phyloP scores from a whole-genome alignment of 2,113 vertebrate genomes.

The pig (Sus scrofa) region T2T-Sscrofa CM000812.6:273425001-273425500 shows the following conservation, averaged over 20 bases:
- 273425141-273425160: background rate
- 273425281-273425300: slow-evolving; percentile 81
- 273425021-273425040: background rate
- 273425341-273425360: slow-evolving; percentile 86
- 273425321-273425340: slow-evolving; percentile 84
- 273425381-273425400: slow-evolving; percentile 84
- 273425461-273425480: slow-evolving; percentile 92
- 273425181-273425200: background rate
- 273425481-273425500: slow-evolving; percentile 94
- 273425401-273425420: slow-evolving; percentile 87
- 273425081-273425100: slow-evolving; percentile 1
- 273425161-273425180: background rate
- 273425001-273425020: background rate
- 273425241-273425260: slow-evolving; percentile 72
- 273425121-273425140: background rate
- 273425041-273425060: background rate
- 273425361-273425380: slow-evolving; percentile 87
- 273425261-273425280: slow-evolving; percentile 76
- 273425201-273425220: background rate
- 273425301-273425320: slow-evolving; percentile 88
- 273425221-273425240: background rate
- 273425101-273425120: background rate
- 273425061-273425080: background rate
- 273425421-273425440: slow-evolving; percentile 88
- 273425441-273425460: slow-evolving; percentile 89